A percentile compares a stretch with the other conserved stretches of the same genome.
Evolutionary conservation across 2,113 vertebrate genomes (phyloP).

Genomic region (Hippolais icterina): DNA sequence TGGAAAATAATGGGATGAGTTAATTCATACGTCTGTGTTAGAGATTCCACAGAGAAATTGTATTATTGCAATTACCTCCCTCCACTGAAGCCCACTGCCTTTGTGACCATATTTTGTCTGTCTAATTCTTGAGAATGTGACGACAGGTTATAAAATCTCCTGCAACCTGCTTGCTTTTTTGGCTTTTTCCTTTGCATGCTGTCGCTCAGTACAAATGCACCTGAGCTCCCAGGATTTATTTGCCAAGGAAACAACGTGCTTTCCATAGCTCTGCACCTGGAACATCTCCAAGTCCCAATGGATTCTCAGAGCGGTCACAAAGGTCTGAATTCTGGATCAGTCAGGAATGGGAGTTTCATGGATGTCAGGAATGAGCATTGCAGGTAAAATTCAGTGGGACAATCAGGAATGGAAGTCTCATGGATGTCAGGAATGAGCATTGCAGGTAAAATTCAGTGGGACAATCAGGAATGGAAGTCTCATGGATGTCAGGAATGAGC

Average conservation of each 20-base stretch:
- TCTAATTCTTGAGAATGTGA: not conserved
- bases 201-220: not conserved
- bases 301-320: not conserved
- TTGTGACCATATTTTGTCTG: not conserved
- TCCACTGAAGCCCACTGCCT: not conserved
- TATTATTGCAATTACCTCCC: not conserved
- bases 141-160: not conserved
- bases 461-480: not conserved
- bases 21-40: not conserved
- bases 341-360: not conserved
- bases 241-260: not conserved
- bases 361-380: not conserved
- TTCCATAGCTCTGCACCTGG: not conserved
- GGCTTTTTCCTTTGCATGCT: not conserved
- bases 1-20: not conserved
- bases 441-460: not conserved
- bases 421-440: not conserved
- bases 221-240: not conserved
- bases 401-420: not conserved
- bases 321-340: not conserved
- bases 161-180: not conserved
- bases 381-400: not conserved
- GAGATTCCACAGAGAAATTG: not conserved
- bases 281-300: not conserved
- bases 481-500: not conserved